Evolutionary conservation across 2,113 vertebrate species (phyloP), one percentile per base, ranked within the genome.

Genomic region (Rhinogobius similis): DNA sequence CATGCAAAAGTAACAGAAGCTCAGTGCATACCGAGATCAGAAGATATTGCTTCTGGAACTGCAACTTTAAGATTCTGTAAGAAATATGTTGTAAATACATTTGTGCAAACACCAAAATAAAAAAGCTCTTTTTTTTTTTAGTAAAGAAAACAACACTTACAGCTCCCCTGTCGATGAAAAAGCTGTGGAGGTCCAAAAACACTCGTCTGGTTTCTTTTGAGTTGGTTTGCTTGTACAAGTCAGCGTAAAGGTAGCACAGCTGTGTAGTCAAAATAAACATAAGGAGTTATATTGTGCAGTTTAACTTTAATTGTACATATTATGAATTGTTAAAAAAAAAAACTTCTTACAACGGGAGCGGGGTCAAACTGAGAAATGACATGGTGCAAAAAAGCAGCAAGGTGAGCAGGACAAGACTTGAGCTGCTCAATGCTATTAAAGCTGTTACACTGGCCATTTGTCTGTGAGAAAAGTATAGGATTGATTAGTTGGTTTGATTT

Each of bases 291-390:
- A 18, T 36, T 8, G 8, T 6, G 41, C 16, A 48, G 9, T 62
- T n/a, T 10, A 12, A 7, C 53, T 39, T 23, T n/a, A n/a, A 59
- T 21, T 46, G 29, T 36, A 2, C 32, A 44, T 44, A 1, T 41
- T 24, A 2, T 53, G 48, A 71, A 56, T 3, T 62, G 59, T 10
- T 61, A 10, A 64, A 24, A 36, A 41, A 77, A 6, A n/a, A 41
- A 13, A 7, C 12, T 29, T 83, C 86, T 87, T 92, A 99, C 98
- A 96, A 98, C 79, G 0, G 96, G 94, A 72, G 96, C 95, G 62
- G 98, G 96, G 81, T 99, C 97, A 68, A 99, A 99, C 89, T 99
- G 98, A 71, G 97, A 98, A 76, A 99, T 95, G 39, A 99, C 98
- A 23, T 99, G 94, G 82, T 98, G 97, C 82, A 99, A 90, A 68